A percentile compares a stretch with the other conserved stretches of the same genome.
Evolutionary conservation across 1,140 invertebrate species (phyloP).

Genomic region (Ips nitidus): DNA sequence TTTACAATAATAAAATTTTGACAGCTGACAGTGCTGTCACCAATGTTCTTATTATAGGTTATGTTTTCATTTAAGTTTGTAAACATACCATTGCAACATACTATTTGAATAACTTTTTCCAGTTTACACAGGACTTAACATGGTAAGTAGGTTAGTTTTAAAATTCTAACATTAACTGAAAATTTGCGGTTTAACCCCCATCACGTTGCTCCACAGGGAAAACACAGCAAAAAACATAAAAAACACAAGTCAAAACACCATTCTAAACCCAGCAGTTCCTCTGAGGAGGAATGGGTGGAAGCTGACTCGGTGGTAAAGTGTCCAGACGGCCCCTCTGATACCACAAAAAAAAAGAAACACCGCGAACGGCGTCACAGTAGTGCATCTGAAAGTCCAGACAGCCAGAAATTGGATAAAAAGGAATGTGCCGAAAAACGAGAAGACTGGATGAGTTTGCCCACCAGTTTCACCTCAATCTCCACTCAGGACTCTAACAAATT

Average conservation of each 20-base stretch:
- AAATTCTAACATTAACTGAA: no score
- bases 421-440: constrained; percentile 43
- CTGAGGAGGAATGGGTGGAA: constrained; percentile 39
- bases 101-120: no score
- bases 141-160: no score
- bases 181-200: no score
- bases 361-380: background rate
- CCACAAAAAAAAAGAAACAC: constrained; percentile 5
- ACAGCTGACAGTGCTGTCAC: no score
- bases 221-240: constrained; percentile 27
- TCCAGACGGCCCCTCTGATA: background rate
- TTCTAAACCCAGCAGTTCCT: constrained; percentile 9
- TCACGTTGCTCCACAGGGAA: constrained; percentile 8
- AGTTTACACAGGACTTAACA: no score
- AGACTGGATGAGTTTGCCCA: constrained; percentile 57
- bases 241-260: constrained; percentile 16
- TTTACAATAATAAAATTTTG: no score
- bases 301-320: constrained; percentile 17
- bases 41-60: no score
- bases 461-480: constrained; percentile 50
- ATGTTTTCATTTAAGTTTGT: no score
- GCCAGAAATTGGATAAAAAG: background rate
- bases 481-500: constrained; percentile 49
- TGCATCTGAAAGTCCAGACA: background rate
- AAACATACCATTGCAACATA: no score